These are phyloP conservation scores for Blastobasis lacticolella DNA, from an alignment of 2,888 invertebrate species.

Conservation along the genomic window DNA sequence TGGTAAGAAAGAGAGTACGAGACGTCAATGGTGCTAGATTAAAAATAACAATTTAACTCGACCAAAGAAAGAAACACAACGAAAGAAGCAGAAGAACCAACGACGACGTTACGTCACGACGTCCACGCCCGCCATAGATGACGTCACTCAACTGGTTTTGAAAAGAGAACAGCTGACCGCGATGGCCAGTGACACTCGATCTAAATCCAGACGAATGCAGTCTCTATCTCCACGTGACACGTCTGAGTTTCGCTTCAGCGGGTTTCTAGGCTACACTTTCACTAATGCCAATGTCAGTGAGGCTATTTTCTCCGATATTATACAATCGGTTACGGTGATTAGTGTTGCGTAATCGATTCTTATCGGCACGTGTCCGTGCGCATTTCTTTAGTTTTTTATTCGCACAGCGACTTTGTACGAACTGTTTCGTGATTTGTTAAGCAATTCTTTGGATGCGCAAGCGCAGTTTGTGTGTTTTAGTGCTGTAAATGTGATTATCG, in stretches of 20 bases:
- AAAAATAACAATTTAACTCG: too few species aligned
- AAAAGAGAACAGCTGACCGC: constrained; percentile 34
- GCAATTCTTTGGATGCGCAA: too few species aligned
- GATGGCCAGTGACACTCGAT: constrained; percentile 23
- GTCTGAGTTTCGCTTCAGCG: constrained; percentile 12
- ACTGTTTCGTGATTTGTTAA: too few species aligned
- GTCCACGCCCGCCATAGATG: constrained; percentile 1
- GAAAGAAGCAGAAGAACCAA: too few species aligned
- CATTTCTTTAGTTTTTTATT: too few species aligned
- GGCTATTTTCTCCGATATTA: constrained; percentile 52
- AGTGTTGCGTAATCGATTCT: constrained; percentile 35
- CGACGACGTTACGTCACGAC: constrained; percentile 14
- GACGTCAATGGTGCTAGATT: too few species aligned
- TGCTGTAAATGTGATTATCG: too few species aligned
- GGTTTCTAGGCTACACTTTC: constrained; percentile 44
- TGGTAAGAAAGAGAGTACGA: too few species aligned
- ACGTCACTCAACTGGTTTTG: constrained; percentile 11
- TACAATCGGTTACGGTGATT: constrained; percentile 39
- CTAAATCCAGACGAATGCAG: constrained; percentile 7
- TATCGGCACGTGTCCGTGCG: constrained; percentile 6
- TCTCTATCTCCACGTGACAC: constrained; percentile 5
- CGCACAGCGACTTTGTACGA: too few species aligned
- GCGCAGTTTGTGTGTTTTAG: too few species aligned
- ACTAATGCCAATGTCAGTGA: constrained; percentile 65
- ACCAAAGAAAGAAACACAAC: too few species aligned